A percentile compares a stretch with the other conserved stretches of the same genome.
Evolutionary conservation across 2,888 invertebrate species (phyloP).

Genomic region (Nezara viridula): DNA sequence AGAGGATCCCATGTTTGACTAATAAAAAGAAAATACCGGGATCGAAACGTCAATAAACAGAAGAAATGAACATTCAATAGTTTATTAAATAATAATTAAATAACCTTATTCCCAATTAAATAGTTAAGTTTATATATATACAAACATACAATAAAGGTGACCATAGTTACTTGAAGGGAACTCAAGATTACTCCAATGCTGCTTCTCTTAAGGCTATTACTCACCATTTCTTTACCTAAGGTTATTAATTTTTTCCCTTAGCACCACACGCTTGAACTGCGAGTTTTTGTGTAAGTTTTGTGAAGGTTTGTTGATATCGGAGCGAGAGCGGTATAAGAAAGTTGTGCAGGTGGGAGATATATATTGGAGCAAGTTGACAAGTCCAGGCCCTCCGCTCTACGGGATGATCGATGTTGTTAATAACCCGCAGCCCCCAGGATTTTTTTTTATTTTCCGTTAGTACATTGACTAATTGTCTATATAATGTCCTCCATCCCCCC

Average conservation of each 20-base stretch:
- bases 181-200: too few relatives aligned
- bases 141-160: too few relatives aligned
- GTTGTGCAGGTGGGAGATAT: background rate
- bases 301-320: constrained; percentile 14
- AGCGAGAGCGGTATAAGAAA: background rate
- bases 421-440: background rate
- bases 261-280: background rate
- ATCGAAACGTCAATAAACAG: too few relatives aligned
- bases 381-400: background rate
- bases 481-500: background rate
- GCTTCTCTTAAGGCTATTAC: background rate
- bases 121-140: too few relatives aligned
- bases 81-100: too few relatives aligned
- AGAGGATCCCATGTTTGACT: too few relatives aligned
- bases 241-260: constrained; percentile 2
- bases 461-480: constrained; percentile 8
- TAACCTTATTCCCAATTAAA: too few relatives aligned
- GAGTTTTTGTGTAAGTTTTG: background rate
- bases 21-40: too few relatives aligned
- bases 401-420: background rate
- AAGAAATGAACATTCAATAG: too few relatives aligned
- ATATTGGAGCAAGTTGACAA: background rate
- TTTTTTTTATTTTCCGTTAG: constrained; percentile 14
- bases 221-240: background rate
- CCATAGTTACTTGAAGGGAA: too few relatives aligned